Conservation (phyloP, 2,888 invertebrate genomes). For the Cepaea hortensis region DNA sequence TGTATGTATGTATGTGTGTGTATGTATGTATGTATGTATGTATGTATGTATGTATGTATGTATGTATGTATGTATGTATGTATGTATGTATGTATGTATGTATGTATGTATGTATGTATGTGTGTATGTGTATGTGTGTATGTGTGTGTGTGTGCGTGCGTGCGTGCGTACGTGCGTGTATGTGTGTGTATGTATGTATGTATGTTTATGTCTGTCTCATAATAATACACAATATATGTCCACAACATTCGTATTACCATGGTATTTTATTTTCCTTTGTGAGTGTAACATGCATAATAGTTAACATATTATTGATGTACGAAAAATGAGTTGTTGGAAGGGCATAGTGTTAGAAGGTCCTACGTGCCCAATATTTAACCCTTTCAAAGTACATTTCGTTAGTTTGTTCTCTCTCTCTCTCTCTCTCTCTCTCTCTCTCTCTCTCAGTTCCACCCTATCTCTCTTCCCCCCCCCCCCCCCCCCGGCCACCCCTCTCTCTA, state of each 20-base stretch:
- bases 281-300: background rate
- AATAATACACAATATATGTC: background rate
- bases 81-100: background rate
- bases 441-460: no score
- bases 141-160: background rate
- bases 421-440: background rate
- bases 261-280: background rate
- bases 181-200: no score
- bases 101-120: background rate
- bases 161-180: background rate
- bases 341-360: no score
- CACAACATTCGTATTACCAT: background rate
- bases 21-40: conserved; percentile 9
- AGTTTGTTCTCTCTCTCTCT: background rate
- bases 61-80: background rate
- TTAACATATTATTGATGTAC: no score
- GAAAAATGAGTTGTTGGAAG: no score
- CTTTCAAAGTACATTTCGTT: no score
- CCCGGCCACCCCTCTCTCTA: no score
- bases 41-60: background rate
- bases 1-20: conserved; percentile 5
- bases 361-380: no score
- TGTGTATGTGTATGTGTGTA: background rate
- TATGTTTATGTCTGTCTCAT: background rate
- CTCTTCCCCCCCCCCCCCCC: no score